These are phyloP conservation scores for Stegodyphus dumicola DNA, from an alignment of 1,140 invertebrate species.

Conservation along the genomic window DNA sequence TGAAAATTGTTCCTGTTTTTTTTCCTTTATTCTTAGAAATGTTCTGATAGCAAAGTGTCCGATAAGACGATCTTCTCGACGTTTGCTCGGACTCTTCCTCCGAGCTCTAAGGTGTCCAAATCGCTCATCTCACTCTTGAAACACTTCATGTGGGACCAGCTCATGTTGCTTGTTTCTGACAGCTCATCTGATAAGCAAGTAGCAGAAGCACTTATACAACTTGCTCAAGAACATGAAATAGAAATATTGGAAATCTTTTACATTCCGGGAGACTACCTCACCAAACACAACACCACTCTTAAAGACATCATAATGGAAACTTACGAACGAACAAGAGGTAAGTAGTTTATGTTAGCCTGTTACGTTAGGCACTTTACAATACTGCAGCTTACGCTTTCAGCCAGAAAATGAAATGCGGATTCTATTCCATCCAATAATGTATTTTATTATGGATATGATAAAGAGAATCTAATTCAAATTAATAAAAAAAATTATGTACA, in stretches of 20 bases:
- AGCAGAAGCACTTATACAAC: constrained; percentile 74
- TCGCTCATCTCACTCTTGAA: constrained; percentile 77
- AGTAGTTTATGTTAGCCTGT: not conserved
- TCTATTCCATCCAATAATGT: no score
- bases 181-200: constrained; percentile 77
- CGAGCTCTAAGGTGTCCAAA: constrained; percentile 76
- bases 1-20: no score
- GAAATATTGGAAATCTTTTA: constrained; percentile 73
- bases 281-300: constrained; percentile 57
- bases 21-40: constrained; percentile 76
- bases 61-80: constrained; percentile 81
- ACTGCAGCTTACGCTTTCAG: no score
- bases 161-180: constrained; percentile 76
- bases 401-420: no score
- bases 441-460: no score
- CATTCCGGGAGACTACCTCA: constrained; percentile 62
- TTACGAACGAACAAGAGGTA: constrained; percentile 62
- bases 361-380: not conserved
- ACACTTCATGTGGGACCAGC: constrained; percentile 78
- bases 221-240: constrained; percentile 74
- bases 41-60: constrained; percentile 80
- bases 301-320: constrained; percentile 61
- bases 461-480: no score
- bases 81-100: constrained; percentile 86
- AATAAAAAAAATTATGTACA: no score